Conservation (phyloP, 2,888 invertebrate genomes). For the Ophonus ardosiacus region DNA sequence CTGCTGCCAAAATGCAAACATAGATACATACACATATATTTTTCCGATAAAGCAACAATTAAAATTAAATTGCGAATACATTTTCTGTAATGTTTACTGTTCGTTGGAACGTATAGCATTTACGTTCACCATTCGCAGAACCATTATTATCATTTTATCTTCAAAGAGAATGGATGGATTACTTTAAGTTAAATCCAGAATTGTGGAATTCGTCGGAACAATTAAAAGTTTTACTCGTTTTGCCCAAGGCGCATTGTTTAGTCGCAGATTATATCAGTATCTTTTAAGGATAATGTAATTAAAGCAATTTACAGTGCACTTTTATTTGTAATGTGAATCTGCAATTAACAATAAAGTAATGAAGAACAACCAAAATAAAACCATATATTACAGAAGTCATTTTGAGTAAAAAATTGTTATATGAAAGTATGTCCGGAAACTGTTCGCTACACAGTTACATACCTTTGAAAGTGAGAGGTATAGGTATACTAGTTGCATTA, state of each 20-base stretch:
- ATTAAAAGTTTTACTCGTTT: conserved; percentile 16
- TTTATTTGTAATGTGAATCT: too few species aligned
- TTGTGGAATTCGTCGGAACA: conserved; percentile 2
- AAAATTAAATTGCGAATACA: too few species aligned
- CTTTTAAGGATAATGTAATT: conserved; percentile 7
- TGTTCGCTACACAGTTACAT: too few species aligned
- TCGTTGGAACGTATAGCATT: not conserved
- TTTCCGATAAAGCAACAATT: not conserved
- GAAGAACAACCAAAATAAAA: not conserved
- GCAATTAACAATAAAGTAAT: too few species aligned
- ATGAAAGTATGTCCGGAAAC: too few species aligned
- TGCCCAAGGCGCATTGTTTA: not conserved
- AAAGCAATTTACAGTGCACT: not conserved
- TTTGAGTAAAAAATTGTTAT: too few species aligned
- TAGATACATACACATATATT: not conserved
- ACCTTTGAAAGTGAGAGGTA: too few species aligned
- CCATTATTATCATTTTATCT: conserved; percentile 4
- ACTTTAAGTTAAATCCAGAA: conserved; percentile 1
- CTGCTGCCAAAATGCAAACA: not conserved
- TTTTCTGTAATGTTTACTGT: too few species aligned
- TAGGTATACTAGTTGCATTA: too few species aligned
- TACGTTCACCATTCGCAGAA: not conserved
- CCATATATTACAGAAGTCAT: too few species aligned
- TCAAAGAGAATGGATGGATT: not conserved
- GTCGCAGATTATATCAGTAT: not conserved